Evolutionary conservation across 2,888 invertebrate genomes (phyloP), one percentile per base, ranked within the genome.

Genomic region (Cyrtodaria siliqua): DNA sequence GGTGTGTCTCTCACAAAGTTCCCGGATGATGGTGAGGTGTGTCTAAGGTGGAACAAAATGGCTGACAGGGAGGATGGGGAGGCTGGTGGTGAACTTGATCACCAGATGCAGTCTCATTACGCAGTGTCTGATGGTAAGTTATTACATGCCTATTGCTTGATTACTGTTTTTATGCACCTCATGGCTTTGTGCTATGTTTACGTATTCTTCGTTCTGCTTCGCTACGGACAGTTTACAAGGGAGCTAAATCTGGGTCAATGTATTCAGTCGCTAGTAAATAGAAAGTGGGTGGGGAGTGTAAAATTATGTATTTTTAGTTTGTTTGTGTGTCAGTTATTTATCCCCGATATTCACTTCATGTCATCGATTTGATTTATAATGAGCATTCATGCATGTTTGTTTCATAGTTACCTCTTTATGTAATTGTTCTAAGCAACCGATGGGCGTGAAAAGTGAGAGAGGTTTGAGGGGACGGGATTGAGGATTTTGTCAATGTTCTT

Each of bases 21-120:
- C 76, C 76, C 76, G 76, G 76, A 76, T 76, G 76, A 70, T 57
- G 56, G 70, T 66, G 55, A n/a, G 76, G 76, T 70, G 76, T 76
- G 76, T 66, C 76, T 40, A n/a, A 70, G 70, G 69, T 70, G 70
- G 70, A 61, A 49, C 67, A 76, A 76, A 53, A 76, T 76, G 76
- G 76, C 76, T 53, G 76, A 66, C 61, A 27, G 66, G 33, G 56
- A 70, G 61, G 76, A 76, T 66, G 76, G 61, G 53, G 76, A 76
- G 40, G 59, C 70, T 67, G 64, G 56, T 16, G 62, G 38, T 23
- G 50, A 49, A 44, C 57, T 55, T 27, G 70, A 62, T 38, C 49
- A 4, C 6, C 9, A 47, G 18, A 52, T 53, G 47, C 44, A 53
- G 20, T 59, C 53, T 23, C 60, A 44, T 8, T 33, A 33, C 33